Evolutionary conservation across 2,113 vertebrate genomes (phyloP), one percentile per base, ranked within the genome.

Genomic region (Grantiella picta): DNA sequence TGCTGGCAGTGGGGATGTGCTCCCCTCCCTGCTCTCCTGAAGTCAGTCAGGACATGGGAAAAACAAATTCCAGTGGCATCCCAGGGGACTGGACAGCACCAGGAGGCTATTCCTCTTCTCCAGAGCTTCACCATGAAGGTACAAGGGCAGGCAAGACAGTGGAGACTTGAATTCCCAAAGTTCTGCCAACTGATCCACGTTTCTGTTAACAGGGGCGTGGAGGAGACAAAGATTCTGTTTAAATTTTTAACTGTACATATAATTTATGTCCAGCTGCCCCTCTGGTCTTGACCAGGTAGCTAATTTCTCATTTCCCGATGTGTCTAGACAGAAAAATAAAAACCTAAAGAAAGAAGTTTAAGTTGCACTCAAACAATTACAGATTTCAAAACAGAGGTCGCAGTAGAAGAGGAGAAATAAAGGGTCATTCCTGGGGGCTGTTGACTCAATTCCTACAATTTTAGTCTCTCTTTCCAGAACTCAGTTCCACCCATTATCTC

Each of bases 141-240:
- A 38, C 38, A 38, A 38, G 38, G 38, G 38, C 38, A 4, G 71
- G 45, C 0, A 0, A 57, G n/a, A 23, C 38, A 31, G 7, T 0
- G 2, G 11, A 86, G 54, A 44, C 2, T 6, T 2, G 3, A 20
- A 53, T 53, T 82, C 24, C 17, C 4, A 10, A 66, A 52, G 15
- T 47, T 91, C 77, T 59, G 25, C 53, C 66, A 59, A 16, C 11
- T 8, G 12, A 79, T 29, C 40, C n/a, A 57, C 11, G 1, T 52
- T 82, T 61, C 65, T 40, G 17, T 4, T 47, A 53, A 11, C 2
- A 4, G 24, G n/a, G 27, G 16, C 22, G 19, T 1, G 2, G 4
- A 31, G 6, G 20, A 52, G n/a, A 20, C 20, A 28, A 8, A 53
- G 4, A 40, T 49, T 27, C 20, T 20, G 13, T 35, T 82, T 42